Evolutionary conservation across 2,888 invertebrate genomes (phyloP), one percentile per base, ranked within the genome.

Genomic region (Abscondita cerata): DNA sequence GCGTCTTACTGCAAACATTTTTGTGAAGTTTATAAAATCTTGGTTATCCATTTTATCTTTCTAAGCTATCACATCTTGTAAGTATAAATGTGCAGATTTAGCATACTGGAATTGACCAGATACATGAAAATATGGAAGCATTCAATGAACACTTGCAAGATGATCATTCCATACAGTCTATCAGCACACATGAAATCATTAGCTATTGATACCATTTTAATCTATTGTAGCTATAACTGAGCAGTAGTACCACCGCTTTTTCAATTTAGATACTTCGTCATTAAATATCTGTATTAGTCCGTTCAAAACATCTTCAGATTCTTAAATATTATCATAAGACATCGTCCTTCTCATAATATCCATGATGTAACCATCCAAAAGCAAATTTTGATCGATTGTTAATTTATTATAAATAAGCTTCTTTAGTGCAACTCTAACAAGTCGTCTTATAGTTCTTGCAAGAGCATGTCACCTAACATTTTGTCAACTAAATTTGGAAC

Each of bases 81-180:
- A 54, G 67, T 76, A 25, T 12, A 36, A 36, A 36, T 76, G 73
- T 6, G 59, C 61, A 20, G 68, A 72, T 65, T 75, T 75, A 11
- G 76, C 73, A 66, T 78, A 77, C 4, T 67, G 52, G 48, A 76
- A 76, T 69, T 81, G 76, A 20, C 79, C 78, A 63, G 52, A 40
- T 4, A 76, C 75, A 61, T 78, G 73, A 68, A 76, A 78, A 74
- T 74, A 73, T 1, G 76, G 75, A 25, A 78, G 71, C 75, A 76
- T 78, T 74, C 67, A 64, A 64, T 36, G 34, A 19, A 73, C 66
- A 63, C 56, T 36, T 72, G 72, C 52, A 20, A 77, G 58, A 72
- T 79, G 76, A 53, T 55, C 66, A 66, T 72, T 8, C 6, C 31
- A 70, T 67, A 54, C 48, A 69, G 33, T 36, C 75, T 63, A 67